Evolutionary conservation across 1,140 invertebrate species (phyloP).

Genomic region (Periplaneta americana): DNA sequence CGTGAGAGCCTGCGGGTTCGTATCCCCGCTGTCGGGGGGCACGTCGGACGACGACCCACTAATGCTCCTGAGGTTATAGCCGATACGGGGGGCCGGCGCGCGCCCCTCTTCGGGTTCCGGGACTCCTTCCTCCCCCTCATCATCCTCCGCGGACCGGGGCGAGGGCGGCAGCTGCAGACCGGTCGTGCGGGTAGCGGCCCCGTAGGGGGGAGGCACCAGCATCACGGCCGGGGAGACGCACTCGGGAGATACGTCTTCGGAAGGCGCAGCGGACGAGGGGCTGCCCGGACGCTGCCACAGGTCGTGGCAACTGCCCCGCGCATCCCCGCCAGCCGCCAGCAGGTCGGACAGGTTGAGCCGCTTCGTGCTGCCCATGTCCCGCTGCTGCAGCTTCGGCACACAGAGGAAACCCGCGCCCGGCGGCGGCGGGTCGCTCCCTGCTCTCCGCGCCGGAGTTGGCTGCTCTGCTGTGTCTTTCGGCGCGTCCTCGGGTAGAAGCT

Average conservation of each 20-base stretch:
- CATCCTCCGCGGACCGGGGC: background rate
- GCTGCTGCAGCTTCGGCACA: background rate
- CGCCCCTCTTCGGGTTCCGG: background rate
- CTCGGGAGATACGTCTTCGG: slow-evolving; percentile 18
- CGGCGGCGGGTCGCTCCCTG: background rate
- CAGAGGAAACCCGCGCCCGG: background rate
- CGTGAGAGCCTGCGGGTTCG: background rate
- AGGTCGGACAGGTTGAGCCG: background rate
- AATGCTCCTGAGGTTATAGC: background rate
- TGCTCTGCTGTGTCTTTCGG: background rate
- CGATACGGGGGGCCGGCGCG: background rate
- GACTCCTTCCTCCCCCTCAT: background rate
- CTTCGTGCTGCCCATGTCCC: slow-evolving; percentile 14
- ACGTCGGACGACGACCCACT: background rate
- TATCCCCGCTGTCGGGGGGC: background rate
- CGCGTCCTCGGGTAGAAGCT: background rate
- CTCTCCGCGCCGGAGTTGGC: background rate
- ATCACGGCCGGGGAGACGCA: slow-evolving; percentile 9
- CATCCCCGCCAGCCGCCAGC: background rate
- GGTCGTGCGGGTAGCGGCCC: background rate
- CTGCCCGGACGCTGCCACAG: background rate
- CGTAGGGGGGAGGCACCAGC: slow-evolving; percentile 19
- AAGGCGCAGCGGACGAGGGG: background rate
- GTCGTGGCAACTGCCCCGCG: background rate
- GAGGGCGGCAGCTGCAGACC: background rate